Conservation (phyloP, 2,113 vertebrate genomes). For the Rhabdomys dilectus region DNA sequence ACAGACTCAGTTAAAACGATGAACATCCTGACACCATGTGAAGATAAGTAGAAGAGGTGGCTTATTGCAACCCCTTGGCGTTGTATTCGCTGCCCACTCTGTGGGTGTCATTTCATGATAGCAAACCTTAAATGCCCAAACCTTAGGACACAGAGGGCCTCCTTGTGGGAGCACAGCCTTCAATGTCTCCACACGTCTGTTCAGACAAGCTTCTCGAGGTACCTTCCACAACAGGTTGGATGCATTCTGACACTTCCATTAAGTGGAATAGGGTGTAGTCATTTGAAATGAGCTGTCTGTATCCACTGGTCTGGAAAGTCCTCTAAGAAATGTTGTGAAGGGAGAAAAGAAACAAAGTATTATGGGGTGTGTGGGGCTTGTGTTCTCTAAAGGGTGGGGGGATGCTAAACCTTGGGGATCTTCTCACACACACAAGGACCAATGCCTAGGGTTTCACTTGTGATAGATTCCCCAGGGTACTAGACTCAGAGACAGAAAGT, state of each 20-base stretch:
- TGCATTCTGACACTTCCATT: accelerated
- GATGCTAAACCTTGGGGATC: accelerated
- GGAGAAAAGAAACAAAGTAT: not conserved
- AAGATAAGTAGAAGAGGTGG: no score
- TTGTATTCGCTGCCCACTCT: accelerated
- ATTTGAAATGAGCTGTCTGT: not conserved
- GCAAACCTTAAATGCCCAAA: not conserved
- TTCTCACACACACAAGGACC: accelerated
- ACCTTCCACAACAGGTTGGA: accelerated
- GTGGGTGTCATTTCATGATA: no score
- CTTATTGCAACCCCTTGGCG: accelerated
- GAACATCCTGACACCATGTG: not conserved
- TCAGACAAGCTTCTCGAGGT: accelerated
- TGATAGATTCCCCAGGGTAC: accelerated
- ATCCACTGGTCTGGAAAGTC: not conserved
- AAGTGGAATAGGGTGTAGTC: not conserved
- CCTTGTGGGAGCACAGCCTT: accelerated
- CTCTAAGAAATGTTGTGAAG: not conserved
- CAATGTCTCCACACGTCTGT: accelerated
- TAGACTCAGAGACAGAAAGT: accelerated
- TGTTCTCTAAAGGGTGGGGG: no score
- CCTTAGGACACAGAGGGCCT: accelerated
- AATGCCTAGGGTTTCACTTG: accelerated
- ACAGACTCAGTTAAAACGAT: not conserved
- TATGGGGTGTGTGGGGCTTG: accelerated